Conservation (phyloP, 1,140 invertebrate species). For the Ceratitis capitata region DNA sequence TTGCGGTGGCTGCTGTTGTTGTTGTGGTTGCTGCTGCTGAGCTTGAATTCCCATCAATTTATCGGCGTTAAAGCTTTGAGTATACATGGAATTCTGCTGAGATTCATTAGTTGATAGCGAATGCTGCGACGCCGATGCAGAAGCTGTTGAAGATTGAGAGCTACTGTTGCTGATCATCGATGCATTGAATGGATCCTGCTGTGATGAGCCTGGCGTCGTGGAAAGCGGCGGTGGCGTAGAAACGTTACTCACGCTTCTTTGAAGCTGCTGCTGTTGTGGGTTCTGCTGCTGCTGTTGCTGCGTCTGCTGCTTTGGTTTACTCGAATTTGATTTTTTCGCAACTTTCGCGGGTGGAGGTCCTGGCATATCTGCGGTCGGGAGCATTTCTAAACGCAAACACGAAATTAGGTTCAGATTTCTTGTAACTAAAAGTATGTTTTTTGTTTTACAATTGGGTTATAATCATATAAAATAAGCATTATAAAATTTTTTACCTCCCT, state of each 20-base stretch:
- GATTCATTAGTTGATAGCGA: constrained; percentile 62
- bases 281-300: constrained; percentile 33
- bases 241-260: constrained; percentile 50
- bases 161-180: constrained; percentile 62
- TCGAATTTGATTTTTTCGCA: constrained; percentile 55
- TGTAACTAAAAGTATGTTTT: too few species aligned
- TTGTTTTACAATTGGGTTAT: too few species aligned
- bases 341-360: constrained; percentile 62
- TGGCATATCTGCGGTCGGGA: constrained; percentile 57
- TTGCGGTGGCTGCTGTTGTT: constrained; percentile 55
- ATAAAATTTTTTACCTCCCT: too few species aligned
- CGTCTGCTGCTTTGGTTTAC: constrained; percentile 56
- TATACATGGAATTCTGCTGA: constrained; percentile 62
- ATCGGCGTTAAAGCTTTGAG: constrained; percentile 61
- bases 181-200: constrained; percentile 60
- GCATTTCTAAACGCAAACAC: constrained; percentile 49
- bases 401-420: too few species aligned
- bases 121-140: constrained; percentile 56
- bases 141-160: constrained; percentile 57
- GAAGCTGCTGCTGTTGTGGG: constrained; percentile 39
- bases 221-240: constrained; percentile 59
- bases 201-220: constrained; percentile 58
- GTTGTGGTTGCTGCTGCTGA: constrained; percentile 50
- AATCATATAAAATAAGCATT: too few species aligned
- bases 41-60: constrained; percentile 50